These are phyloP conservation scores for Chrysemys picta DNA, from an alignment of 2,113 vertebrate species.

Conservation along the genomic window DNA sequence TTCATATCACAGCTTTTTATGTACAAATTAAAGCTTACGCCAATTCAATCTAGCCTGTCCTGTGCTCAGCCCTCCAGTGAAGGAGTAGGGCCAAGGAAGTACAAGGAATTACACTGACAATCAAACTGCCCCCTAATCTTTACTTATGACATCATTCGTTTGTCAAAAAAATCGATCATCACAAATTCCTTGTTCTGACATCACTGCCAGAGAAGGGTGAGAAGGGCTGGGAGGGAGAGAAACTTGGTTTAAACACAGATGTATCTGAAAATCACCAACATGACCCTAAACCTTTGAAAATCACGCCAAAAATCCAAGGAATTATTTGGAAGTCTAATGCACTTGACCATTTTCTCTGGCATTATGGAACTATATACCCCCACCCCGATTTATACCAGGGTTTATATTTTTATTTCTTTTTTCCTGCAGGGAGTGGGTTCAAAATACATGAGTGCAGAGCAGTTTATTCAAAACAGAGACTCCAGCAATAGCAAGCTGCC, in stretches of 20 bases:
- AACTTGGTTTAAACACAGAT: not conserved
- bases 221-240: not conserved
- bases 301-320: constrained; percentile 35
- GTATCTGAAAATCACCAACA: not conserved
- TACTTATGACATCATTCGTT: constrained; percentile 3
- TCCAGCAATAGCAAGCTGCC: not conserved
- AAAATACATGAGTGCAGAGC: not conserved
- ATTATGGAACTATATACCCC: not conserved
- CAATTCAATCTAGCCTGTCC: constrained; percentile 52
- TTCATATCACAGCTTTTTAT: constrained; percentile 28
- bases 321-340: not conserved
- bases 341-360: not conserved
- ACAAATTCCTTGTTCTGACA: constrained; percentile 16
- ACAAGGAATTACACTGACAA: not conserved
- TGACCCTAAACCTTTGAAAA: constrained; percentile 11
- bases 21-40: constrained; percentile 27
- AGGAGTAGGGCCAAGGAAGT: not conserved
- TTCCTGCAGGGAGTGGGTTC: not conserved
- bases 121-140: constrained; percentile 39
- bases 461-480: not conserved
- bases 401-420: not conserved
- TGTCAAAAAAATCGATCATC: constrained; percentile 37
- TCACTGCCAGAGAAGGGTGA: constrained; percentile 9
- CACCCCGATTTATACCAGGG: not conserved
- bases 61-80: constrained; percentile 43